Conservation (phyloP, 2,888 invertebrate species). For the Parnassius orleans region DNA sequence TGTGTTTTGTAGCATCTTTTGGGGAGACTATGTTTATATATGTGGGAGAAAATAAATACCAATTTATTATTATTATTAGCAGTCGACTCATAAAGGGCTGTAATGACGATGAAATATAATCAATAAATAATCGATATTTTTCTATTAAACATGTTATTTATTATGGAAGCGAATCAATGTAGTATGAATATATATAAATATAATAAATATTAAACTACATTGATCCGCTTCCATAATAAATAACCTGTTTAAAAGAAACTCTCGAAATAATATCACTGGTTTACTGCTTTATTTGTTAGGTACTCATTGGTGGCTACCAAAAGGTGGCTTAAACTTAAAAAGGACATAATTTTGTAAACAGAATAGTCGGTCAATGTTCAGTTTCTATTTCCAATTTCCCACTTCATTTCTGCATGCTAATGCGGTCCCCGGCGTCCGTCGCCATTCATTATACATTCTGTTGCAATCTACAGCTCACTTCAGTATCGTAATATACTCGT, state of each 20-base stretch:
- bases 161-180: too few relatives aligned
- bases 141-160: too few relatives aligned
- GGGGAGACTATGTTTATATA: too few relatives aligned
- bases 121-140: too few relatives aligned
- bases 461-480: slow-evolving; percentile 30
- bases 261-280: slow-evolving; percentile 3
- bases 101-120: too few relatives aligned
- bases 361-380: slow-evolving; percentile 22
- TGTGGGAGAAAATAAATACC: too few relatives aligned
- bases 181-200: too few relatives aligned
- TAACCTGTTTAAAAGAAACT: slow-evolving; percentile 2
- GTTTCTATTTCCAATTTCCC: slow-evolving; percentile 33
- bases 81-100: too few relatives aligned
- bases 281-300: neutral
- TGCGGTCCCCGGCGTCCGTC: slow-evolving; percentile 25
- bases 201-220: neutral
- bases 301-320: slow-evolving; percentile 33
- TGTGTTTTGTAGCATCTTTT: too few relatives aligned
- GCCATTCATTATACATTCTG: slow-evolving; percentile 31
- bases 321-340: slow-evolving; percentile 34
- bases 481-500: slow-evolving; percentile 19
- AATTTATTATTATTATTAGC: too few relatives aligned
- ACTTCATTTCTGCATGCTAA: slow-evolving; percentile 31
- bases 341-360: slow-evolving; percentile 31
- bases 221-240: neutral